These are phyloP conservation scores for Troilus luridus DNA, from an alignment of 2,888 invertebrate genomes.

Conservation along the genomic window DNA sequence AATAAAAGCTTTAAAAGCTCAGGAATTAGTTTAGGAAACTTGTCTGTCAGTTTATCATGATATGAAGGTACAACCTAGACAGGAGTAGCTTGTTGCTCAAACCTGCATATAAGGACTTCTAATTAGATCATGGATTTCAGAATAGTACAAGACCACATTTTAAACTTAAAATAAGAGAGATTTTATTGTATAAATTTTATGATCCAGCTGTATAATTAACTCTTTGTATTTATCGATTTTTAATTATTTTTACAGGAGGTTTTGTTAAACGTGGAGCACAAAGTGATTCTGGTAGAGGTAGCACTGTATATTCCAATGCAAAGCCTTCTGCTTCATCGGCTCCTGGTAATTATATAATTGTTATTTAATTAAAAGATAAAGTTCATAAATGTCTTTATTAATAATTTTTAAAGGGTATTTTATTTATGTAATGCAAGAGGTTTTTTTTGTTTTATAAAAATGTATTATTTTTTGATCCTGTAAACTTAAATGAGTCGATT, in stretches of 20 bases:
- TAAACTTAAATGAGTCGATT: no score
- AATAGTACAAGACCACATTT: no score
- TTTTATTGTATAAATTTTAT: no score
- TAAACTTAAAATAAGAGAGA: not conserved
- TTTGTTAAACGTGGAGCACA: conserved; percentile 63
- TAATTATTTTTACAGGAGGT: conserved; percentile 59
- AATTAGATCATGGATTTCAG: no score
- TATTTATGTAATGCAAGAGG: not conserved
- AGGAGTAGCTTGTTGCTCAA: no score
- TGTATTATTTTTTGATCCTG: not conserved
- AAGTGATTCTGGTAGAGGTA: conserved; percentile 82
- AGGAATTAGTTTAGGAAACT: no score
- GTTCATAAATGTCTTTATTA: not conserved
- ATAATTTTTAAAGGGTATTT: not conserved
- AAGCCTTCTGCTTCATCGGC: conserved; percentile 67
- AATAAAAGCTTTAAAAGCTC: no score
- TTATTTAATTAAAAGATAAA: not conserved
- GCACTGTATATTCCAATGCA: conserved; percentile 82
- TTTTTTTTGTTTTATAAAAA: not conserved
- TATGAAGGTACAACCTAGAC: no score
- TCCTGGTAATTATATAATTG: not conserved
- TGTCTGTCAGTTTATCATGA: no score
- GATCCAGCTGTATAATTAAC: not conserved
- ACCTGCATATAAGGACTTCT: no score
- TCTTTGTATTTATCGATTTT: not conserved